Evolutionary conservation across 2,888 invertebrate genomes (phyloP).

Genomic region (Sceliomorpha sp.): DNA sequence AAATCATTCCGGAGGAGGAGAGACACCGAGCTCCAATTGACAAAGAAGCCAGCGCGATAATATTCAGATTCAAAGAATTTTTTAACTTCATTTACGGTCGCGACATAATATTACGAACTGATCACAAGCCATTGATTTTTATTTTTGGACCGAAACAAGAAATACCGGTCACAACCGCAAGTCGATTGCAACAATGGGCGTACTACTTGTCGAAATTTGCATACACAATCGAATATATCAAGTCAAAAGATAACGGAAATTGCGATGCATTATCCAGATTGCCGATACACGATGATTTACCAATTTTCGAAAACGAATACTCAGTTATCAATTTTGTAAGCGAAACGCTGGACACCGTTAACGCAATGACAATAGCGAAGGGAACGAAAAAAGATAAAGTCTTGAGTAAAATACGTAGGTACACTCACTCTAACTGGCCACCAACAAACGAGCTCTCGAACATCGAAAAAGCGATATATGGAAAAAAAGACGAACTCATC

Average conservation of each 20-base stretch:
- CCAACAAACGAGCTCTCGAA: background rate
- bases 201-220: slow-evolving; percentile 22
- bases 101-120: slow-evolving; percentile 63
- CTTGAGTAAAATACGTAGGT: slow-evolving; percentile 17
- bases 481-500: background rate
- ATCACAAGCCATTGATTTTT: slow-evolving; percentile 67
- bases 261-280: slow-evolving; percentile 40
- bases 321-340: no score
- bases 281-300: slow-evolving; percentile 9
- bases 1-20: slow-evolving; percentile 64
- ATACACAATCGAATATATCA: slow-evolving; percentile 22
- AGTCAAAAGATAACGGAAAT: slow-evolving; percentile 14
- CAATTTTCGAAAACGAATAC: no score
- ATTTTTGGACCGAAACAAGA: slow-evolving; percentile 31
- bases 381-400: slow-evolving; percentile 18
- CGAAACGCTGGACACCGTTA: no score
- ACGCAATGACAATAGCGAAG: no score
- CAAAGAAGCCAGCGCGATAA: slow-evolving; percentile 69
- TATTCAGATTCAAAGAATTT: slow-evolving; percentile 68
- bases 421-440: slow-evolving; percentile 54
- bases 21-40: slow-evolving; percentile 69
- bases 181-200: slow-evolving; percentile 31
- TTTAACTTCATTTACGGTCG: slow-evolving; percentile 70
- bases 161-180: slow-evolving; percentile 33
- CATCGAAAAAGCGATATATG: background rate